phyloP scores from a whole-genome alignment of 2,888 invertebrate genomes.

The Ectemnius lituratus region DNA sequence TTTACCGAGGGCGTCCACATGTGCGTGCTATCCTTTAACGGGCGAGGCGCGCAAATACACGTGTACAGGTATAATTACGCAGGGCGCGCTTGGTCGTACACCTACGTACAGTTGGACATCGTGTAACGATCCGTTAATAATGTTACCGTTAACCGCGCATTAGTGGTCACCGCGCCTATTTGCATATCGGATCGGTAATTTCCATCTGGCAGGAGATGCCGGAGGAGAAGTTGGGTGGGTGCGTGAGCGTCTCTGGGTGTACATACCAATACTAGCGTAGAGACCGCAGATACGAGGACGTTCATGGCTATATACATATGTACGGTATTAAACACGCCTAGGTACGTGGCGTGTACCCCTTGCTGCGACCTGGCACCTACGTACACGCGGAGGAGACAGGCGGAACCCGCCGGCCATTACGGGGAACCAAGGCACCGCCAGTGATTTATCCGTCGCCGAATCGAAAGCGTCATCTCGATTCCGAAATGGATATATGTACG shows the following conservation, averaged over 20 bases:
- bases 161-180: conserved; percentile 67
- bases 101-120: conserved; percentile 48
- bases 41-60: conserved; percentile 18
- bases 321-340: conserved; percentile 36
- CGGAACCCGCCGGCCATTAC: conserved; percentile 49
- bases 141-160: conserved; percentile 71
- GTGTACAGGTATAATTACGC: conserved; percentile 47
- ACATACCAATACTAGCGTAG: not conserved
- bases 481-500: conserved; percentile 48
- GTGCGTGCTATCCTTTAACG: not conserved
- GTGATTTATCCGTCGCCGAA: conserved; percentile 62
- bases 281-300: not conserved
- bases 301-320: not conserved
- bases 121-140: conserved; percentile 70
- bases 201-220: conserved; percentile 56
- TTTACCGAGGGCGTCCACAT: not conserved
- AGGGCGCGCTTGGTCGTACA: conserved; percentile 37
- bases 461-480: conserved; percentile 51
- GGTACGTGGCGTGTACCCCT: conserved; percentile 34
- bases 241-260: conserved; percentile 10
- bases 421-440: conserved; percentile 51
- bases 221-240: conserved; percentile 17
- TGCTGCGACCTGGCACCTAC: conserved; percentile 43
- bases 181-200: conserved; percentile 73
- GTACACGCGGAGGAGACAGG: conserved; percentile 14